A percentile compares a stretch with the other conserved stretches of the same genome.
These are phyloP conservation scores for Anhinga rufa DNA, from an alignment of 2,113 vertebrate genomes.

Conservation along the genomic window DNA sequence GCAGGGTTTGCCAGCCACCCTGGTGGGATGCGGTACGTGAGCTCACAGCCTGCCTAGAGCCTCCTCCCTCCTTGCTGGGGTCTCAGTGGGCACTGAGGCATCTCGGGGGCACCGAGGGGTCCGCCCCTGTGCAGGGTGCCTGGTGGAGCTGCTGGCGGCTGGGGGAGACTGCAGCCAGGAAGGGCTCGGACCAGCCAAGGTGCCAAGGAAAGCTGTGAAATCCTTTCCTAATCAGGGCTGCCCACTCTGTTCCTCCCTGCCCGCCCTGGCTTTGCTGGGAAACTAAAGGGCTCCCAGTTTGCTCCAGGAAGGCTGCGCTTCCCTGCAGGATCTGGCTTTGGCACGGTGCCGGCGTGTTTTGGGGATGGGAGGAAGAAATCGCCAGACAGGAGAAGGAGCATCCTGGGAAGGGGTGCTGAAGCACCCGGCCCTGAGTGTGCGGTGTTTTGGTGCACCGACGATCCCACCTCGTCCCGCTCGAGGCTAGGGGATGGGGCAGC, in stretches of 20 bases:
- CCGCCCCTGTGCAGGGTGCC: not conserved
- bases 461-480: not conserved
- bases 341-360: not conserved
- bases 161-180: not conserved
- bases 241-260: slow-evolving; percentile 24
- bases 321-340: not conserved
- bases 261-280: not conserved
- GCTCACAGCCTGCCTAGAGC: not conserved
- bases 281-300: not conserved
- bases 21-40: not conserved
- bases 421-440: fast-evolving
- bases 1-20: not conserved
- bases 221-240: slow-evolving; percentile 10
- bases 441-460: not conserved
- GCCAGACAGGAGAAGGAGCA: not conserved
- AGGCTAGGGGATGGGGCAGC: too few species aligned
- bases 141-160: not conserved
- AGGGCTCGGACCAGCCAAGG: not conserved
- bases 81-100: fast-evolving
- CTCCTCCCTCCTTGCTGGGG: not conserved
- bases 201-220: slow-evolving; percentile 26
- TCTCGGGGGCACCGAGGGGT: not conserved
- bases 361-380: not conserved
- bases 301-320: not conserved
- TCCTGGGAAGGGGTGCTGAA: not conserved